Percentiles rank a stretch among this genome's conserved stretches.
These are phyloP conservation scores for Pyrocoelia pectoralis DNA, from an alignment of 2,888 invertebrate genomes.

Conservation along the genomic window DNA sequence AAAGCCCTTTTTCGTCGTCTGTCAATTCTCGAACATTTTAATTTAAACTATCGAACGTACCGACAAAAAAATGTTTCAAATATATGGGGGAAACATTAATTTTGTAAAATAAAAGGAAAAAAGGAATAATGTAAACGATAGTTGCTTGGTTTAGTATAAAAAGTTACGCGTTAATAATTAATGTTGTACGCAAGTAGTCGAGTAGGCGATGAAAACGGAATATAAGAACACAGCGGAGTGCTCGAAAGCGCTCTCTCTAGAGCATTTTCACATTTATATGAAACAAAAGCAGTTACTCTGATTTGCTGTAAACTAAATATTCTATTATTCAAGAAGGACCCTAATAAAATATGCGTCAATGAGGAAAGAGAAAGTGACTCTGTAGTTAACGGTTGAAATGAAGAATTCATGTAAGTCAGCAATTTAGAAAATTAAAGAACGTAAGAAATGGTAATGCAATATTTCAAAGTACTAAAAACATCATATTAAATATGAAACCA, in stretches of 20 bases:
- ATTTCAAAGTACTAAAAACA: slow-evolving; percentile 14
- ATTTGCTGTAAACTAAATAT: slow-evolving; percentile 8
- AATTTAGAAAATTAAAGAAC: slow-evolving; percentile 13
- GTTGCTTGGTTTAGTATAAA: no score
- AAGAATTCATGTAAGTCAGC: slow-evolving; percentile 13
- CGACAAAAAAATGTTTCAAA: no score
- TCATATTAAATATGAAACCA: slow-evolving; percentile 13
- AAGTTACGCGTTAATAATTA: background rate
- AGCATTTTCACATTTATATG: slow-evolving; percentile 7
- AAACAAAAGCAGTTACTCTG: slow-evolving; percentile 9
- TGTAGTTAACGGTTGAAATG: background rate
- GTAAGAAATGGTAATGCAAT: slow-evolving; percentile 13
- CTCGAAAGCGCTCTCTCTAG: background rate
- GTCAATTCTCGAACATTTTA: no score
- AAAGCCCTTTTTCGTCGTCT: no score
- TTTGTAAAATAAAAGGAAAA: no score
- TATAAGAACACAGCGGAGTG: background rate
- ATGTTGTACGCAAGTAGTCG: background rate
- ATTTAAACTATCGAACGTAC: no score
- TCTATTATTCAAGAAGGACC: slow-evolving; percentile 5
- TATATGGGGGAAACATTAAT: no score
- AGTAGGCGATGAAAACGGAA: background rate
- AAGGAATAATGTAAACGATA: no score
- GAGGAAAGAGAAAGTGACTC: slow-evolving; percentile 9
- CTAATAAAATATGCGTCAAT: slow-evolving; percentile 4